Base-by-base conservation (phyloP, 2,113 vertebrate genomes). In the Danionella cerebrum region DNA sequence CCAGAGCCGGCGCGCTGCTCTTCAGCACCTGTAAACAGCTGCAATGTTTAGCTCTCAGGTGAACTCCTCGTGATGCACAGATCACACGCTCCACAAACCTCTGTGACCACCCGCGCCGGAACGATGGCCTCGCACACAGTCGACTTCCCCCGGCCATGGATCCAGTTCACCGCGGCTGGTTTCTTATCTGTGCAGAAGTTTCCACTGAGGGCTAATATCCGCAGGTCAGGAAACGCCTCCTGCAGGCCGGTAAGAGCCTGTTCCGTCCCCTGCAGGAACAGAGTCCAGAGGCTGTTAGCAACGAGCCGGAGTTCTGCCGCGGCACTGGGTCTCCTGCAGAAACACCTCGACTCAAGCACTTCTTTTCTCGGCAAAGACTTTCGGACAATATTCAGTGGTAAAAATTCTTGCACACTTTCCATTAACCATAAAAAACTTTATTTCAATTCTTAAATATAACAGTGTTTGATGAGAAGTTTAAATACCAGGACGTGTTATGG, bases 171-270 rank as follows among this genome's bases (percentile, higher is more conserved):
- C 48, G 96, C 94, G 2, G 96, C 92, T 6, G 95, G 90, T 69
- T 99, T 99, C 85, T 99, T 99, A 80, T 99, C 96, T 0, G 94
- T 98, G 82, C 96, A 99, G 51, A 86, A 99, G 82, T 98, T 99
- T 1, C 96, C 96, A 14, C 95, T 98, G 2, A 99, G 81, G 5
- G 96, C 93, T 52, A 99, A 58, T 39, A 97, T 79, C 0, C 92
- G 90, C 75, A 98, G 79, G 6, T 94, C 89, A 10, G 93, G 94
- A 69, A 95, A 99, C 69, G 91, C 82, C 73, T 97, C 92, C n/a
- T 89, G 91, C 33, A 98, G 79, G 24, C 79, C 85, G 6, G 36
- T 67, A 67, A 99, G 88, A 48, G 96, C 93, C 84, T 95, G 90
- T 77, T 99, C 96, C 25, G 94, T 95, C 8, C 95, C 96, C 96